Conservation (phyloP, 1,140 invertebrate genomes). For the Muscidifurax raptorellus region DNA sequence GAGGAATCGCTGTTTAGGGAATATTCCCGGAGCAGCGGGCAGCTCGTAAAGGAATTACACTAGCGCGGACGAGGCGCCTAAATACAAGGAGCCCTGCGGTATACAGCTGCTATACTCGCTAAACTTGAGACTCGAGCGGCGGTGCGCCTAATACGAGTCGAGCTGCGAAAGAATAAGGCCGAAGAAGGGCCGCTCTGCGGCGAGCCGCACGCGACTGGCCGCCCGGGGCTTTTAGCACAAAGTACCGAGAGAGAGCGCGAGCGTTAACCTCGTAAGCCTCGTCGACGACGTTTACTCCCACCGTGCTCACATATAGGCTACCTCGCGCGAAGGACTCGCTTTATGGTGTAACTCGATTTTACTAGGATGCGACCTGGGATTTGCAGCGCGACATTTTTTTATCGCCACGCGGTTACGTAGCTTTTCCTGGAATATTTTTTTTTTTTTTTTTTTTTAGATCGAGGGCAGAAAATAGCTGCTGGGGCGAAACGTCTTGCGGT, state of each 20-base stretch:
- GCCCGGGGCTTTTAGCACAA: constrained; percentile 25
- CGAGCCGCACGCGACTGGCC: background rate
- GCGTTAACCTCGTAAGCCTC: constrained; percentile 21
- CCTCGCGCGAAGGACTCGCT: background rate
- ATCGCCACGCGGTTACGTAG: background rate
- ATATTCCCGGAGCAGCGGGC: background rate
- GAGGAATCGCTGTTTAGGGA: background rate
- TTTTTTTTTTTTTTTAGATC: background rate
- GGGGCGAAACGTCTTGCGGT: background rate
- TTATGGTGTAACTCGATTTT: constrained; percentile 35
- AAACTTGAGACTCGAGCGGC: background rate
- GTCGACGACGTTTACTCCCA: background rate
- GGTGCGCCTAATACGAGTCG: background rate
- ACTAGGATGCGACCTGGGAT: background rate
- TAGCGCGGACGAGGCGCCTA: background rate
- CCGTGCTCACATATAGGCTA: background rate
- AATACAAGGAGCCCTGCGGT: background rate
- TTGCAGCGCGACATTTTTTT: background rate
- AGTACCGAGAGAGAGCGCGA: constrained; percentile 24
- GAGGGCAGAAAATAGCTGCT: background rate
- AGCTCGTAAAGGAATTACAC: constrained; percentile 11
- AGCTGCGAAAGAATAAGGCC: background rate
- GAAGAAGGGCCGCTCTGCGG: background rate
- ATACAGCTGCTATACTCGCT: background rate
- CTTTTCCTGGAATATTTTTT: background rate